These are phyloP conservation scores for Epinephelus moara DNA, from an alignment of 2,113 vertebrate species.

Conservation along the genomic window DNA sequence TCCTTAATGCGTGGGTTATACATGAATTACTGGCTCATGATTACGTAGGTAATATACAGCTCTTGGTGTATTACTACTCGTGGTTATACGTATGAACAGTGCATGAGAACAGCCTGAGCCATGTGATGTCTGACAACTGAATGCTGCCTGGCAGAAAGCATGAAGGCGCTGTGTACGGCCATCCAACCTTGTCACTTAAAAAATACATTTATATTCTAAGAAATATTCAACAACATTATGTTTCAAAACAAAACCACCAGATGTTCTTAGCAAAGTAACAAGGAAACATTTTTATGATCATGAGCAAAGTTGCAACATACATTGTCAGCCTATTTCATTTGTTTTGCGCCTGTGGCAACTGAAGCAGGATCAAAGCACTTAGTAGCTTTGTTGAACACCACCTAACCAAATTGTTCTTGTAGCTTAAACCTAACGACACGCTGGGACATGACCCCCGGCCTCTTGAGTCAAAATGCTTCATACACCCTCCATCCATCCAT, in stretches of 20 bases:
- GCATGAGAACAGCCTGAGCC: no score
- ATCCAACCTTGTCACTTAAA: background rate
- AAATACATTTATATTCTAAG: background rate
- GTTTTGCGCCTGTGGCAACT: background rate
- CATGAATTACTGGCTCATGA: no score
- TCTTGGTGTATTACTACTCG: no score
- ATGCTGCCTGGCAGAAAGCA: background rate
- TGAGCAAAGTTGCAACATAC: background rate
- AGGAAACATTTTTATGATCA: background rate
- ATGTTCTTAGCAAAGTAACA: background rate
- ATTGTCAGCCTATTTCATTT: background rate
- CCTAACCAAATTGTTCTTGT: background rate
- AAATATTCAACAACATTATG: background rate
- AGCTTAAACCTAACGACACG: background rate
- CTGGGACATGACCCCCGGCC: background rate
- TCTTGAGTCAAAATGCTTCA: background rate
- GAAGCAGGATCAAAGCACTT: background rate
- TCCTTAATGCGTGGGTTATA: no score
- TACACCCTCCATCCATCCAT: slow-evolving; percentile 4
- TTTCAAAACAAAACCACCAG: background rate
- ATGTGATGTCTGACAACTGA: no score
- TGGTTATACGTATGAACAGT: no score
- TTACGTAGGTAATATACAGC: no score
- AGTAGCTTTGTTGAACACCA: background rate
- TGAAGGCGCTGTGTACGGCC: background rate